phyloP scores from a whole-genome alignment of 2,888 invertebrate genomes.

The Eurytoma californica region DNA sequence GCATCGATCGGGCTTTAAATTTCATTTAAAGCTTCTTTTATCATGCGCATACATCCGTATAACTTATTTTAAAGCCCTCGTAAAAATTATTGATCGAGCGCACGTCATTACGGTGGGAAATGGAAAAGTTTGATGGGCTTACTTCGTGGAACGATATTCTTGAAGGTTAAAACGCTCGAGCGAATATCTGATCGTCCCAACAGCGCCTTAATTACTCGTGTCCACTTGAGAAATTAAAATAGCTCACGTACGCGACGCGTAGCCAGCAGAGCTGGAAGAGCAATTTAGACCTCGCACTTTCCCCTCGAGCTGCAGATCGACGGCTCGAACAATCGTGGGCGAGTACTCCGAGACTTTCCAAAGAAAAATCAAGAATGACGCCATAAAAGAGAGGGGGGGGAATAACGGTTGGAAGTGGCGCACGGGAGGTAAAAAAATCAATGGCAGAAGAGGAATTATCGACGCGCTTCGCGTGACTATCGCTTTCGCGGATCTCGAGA shows the following conservation, averaged over 20 bases:
- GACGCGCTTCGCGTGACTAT: constrained; percentile 46
- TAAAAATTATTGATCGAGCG: constrained; percentile 14
- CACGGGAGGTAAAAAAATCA: not conserved
- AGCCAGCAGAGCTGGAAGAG: too few relatives aligned
- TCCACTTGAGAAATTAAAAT: too few relatives aligned
- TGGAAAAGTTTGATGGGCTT: constrained; percentile 20
- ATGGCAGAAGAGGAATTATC: constrained; percentile 25
- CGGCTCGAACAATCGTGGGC: too few relatives aligned
- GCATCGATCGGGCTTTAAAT: too few relatives aligned
- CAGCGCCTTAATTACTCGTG: too few relatives aligned
- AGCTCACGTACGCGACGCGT: too few relatives aligned
- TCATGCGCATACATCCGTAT: not conserved
- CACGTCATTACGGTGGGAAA: constrained; percentile 3
- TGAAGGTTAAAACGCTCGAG: too few relatives aligned
- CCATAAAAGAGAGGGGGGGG: not conserved
- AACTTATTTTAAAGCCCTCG: constrained; percentile 14
- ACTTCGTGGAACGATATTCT: constrained; percentile 4
- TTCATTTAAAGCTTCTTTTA: not conserved
- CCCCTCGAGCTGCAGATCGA: too few relatives aligned
- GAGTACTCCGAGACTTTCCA: not conserved
- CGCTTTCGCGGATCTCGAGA: constrained; percentile 22
- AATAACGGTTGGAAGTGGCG: not conserved
- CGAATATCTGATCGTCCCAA: too few relatives aligned
- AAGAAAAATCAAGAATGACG: not conserved
- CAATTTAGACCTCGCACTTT: too few relatives aligned